Evolutionary conservation across 2,113 vertebrate species (phyloP).

Genomic region (Panthera leo): DNA sequence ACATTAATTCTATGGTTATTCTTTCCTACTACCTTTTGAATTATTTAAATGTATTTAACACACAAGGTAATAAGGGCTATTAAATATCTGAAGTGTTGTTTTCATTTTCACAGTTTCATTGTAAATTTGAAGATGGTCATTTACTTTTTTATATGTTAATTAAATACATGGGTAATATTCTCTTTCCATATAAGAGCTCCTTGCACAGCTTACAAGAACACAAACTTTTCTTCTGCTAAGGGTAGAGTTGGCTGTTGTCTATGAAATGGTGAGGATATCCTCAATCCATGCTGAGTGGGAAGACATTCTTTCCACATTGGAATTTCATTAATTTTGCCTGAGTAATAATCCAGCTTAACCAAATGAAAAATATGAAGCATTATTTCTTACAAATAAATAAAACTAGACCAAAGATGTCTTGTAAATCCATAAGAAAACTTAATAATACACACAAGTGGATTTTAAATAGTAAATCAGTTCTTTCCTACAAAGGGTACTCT

Average conservation of each 20-base stretch:
- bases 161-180: not conserved
- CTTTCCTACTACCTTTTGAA: slow-evolving; percentile 11
- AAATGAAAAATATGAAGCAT: slow-evolving; percentile 42
- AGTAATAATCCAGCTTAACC: slow-evolving; percentile 7
- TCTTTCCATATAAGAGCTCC: not conserved
- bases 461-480: slow-evolving; percentile 50
- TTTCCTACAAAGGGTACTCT: slow-evolving; percentile 9
- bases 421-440: slow-evolving; percentile 4
- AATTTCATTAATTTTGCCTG: slow-evolving; percentile 40
- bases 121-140: slow-evolving; percentile 13
- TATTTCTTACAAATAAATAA: slow-evolving; percentile 45
- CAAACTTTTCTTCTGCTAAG: not conserved
- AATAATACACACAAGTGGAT: slow-evolving; percentile 27
- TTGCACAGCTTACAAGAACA: slow-evolving; percentile 4
- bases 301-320: slow-evolving; percentile 40
- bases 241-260: not conserved
- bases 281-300: slow-evolving; percentile 13
- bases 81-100: slow-evolving; percentile 48
- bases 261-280: slow-evolving; percentile 5
- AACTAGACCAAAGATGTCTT: slow-evolving; percentile 2
- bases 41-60: slow-evolving; percentile 46
- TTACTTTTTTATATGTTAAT: slow-evolving; percentile 36
- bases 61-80: not conserved
- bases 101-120: slow-evolving; percentile 32
- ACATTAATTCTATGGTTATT: slow-evolving; percentile 39